A percentile compares a stretch with the other conserved stretches of the same genome.
Evolutionary conservation across 2,888 invertebrate genomes (phyloP).

Genomic region (Heliconius sara): DNA sequence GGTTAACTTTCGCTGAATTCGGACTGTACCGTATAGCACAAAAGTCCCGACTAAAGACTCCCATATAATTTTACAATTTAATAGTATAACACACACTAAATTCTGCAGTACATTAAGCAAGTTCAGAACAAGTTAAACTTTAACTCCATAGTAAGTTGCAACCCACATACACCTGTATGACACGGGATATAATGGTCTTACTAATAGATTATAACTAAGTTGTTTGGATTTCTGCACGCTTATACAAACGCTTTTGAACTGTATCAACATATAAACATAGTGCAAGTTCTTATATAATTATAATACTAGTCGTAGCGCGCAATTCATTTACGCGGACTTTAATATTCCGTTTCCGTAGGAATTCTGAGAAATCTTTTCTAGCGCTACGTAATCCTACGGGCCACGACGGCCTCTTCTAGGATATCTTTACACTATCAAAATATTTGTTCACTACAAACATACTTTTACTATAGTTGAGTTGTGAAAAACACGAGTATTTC

Average conservation of each 20-base stretch:
- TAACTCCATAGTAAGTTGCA: constrained; percentile 6
- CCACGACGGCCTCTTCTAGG: no score
- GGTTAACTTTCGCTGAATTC: no score
- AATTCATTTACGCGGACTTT: no score
- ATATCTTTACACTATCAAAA: no score
- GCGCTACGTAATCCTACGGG: no score
- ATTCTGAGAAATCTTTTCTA: no score
- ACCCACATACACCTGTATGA: constrained; percentile 23
- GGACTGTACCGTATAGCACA: neutral
- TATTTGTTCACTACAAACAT: no score
- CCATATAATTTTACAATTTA: neutral
- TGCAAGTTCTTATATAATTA: neutral
- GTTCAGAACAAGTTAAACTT: constrained; percentile 30
- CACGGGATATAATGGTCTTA: constrained; percentile 23
- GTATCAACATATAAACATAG: neutral
- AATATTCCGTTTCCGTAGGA: no score
- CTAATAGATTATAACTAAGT: constrained; percentile 28
- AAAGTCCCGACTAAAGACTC: neutral
- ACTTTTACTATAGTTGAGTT: no score
- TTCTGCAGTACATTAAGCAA: constrained; percentile 1
- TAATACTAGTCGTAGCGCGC: neutral
- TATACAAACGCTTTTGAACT: constrained; percentile 19
- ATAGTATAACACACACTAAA: neutral
- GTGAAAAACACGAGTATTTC: no score
- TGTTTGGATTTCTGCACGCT: constrained; percentile 12